Conservation (phyloP, 1,140 invertebrate genomes). For the Leptopilina boulardi region DNA sequence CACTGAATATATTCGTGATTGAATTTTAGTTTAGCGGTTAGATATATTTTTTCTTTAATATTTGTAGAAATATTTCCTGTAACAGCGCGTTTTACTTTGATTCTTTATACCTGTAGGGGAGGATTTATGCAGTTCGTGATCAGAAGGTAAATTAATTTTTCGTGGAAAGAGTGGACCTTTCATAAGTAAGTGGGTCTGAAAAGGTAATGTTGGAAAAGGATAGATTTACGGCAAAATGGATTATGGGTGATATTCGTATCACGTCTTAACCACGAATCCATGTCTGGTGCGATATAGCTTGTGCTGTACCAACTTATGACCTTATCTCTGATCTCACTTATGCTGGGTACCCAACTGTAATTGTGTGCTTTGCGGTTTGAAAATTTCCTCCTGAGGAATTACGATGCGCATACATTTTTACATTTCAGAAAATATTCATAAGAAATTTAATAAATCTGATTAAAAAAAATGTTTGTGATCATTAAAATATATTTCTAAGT, state of each 20-base stretch:
- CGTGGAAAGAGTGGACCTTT: not conserved
- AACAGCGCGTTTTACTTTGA: not conserved
- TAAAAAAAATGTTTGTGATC: too few relatives aligned
- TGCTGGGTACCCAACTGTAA: not conserved
- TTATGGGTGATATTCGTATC: conserved; percentile 46
- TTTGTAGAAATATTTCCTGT: conserved; percentile 2
- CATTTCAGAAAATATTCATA: not conserved
- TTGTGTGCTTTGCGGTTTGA: not conserved
- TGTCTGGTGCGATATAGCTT: conserved; percentile 38
- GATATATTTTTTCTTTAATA: too few relatives aligned
- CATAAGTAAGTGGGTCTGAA: conserved; percentile 12
- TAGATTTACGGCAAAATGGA: conserved; percentile 18
- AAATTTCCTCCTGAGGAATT: not conserved
- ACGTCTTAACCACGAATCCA: conserved; percentile 50
- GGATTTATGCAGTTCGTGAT: conserved; percentile 18
- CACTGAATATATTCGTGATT: too few relatives aligned
- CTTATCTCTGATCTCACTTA: conserved; percentile 13
- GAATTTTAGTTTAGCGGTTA: not conserved
- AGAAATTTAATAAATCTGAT: not conserved
- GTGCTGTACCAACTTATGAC: conserved; percentile 1
- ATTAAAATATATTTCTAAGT: too few relatives aligned
- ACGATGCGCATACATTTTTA: not conserved
- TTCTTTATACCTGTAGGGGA: not conserved
- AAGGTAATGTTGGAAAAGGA: not conserved
- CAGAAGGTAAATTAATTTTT: conserved; percentile 16